Percentiles rank a stretch among this genome's conserved stretches.
phyloP scores from a whole-genome alignment of 2,113 vertebrate species.

The Otocyon megalotis region DNA sequence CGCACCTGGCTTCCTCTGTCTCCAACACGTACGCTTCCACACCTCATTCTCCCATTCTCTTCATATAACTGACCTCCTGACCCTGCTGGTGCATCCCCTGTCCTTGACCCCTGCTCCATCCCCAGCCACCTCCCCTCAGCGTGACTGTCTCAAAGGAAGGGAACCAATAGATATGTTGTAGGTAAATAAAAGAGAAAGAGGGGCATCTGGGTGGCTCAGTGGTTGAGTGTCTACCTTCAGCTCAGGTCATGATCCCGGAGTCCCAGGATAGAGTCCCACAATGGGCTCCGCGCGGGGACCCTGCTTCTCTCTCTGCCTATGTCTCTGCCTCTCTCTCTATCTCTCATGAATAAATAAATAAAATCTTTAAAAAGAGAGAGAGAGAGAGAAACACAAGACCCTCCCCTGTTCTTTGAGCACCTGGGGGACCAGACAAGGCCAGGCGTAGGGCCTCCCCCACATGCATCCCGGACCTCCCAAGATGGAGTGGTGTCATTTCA shows the following conservation, averaged over 20 bases:
- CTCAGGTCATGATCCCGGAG: no score
- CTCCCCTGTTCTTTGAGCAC: not conserved
- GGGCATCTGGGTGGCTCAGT: no score
- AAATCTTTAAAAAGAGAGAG: no score
- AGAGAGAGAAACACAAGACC: no score
- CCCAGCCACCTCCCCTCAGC: not conserved
- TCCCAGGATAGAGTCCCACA: no score
- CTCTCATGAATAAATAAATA: no score
- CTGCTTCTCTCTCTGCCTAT: no score
- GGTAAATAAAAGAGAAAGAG: not conserved
- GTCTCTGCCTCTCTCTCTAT: no score
- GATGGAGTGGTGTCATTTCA: fast-evolving
- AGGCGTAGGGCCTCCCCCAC: fast-evolving
- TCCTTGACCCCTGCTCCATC: not conserved
- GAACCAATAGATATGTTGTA: not conserved
- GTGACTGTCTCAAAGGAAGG: not conserved
- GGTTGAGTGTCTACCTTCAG: no score
- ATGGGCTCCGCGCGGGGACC: no score
- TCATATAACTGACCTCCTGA: fast-evolving
- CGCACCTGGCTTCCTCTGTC: no score
- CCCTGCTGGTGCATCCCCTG: not conserved
- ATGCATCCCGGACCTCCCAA: not conserved
- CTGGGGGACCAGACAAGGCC: not conserved
- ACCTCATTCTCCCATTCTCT: not conserved
- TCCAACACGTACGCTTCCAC: not conserved